Base-by-base conservation (phyloP, 2,888 invertebrate genomes). In the Cryptops parisi region DNA sequence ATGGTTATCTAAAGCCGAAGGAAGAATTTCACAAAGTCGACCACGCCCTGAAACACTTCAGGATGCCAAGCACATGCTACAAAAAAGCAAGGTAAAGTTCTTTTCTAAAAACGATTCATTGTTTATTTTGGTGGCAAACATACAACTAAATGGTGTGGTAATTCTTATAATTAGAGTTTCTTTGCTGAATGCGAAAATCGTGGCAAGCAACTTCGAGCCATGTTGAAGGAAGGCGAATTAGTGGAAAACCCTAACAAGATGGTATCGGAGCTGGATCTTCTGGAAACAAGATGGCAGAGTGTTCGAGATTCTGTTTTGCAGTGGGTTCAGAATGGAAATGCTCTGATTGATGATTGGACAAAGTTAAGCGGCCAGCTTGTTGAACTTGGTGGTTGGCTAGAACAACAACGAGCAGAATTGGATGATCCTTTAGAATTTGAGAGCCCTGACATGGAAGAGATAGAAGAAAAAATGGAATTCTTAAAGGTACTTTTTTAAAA, bases 1-100 rank as follows among this genome's bases (percentile, higher is more conserved):
- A 0, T 88, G 90, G 83, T 78, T 94, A 53, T 85, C 89, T 66
- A 78, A 84, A 65, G 84, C 86, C 19, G 91, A 93, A 72, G 70
- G 80, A n/a, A 83, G 82, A 70, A 76, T 87, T 24, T 76, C 80
- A 19, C 76, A 75, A 57, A 78, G 80, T 23, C 68, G 80, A 6
- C 77, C 82, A 3, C 88, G 86, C 68, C 89, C 90, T 19, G 71
- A 78, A 2, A 80, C 80, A 43, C 72, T 91, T 51, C 75, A 80
- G 58, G 90, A 94, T 72, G 89, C 89, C 12, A 62, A 63, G 57
- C 77, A 82, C 61, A 74, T 87, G 66, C 79, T 84, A 65, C 75
- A 78, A 58, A 79, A 79, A 64, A 80, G 82, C 25, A 78, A 74
- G 68, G 65, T 65, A 56, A 24, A 17, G 6, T 9, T n/a, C n/a